Base-by-base conservation (phyloP, 2,113 vertebrate genomes). In the Morphnarchus princeps region DNA sequence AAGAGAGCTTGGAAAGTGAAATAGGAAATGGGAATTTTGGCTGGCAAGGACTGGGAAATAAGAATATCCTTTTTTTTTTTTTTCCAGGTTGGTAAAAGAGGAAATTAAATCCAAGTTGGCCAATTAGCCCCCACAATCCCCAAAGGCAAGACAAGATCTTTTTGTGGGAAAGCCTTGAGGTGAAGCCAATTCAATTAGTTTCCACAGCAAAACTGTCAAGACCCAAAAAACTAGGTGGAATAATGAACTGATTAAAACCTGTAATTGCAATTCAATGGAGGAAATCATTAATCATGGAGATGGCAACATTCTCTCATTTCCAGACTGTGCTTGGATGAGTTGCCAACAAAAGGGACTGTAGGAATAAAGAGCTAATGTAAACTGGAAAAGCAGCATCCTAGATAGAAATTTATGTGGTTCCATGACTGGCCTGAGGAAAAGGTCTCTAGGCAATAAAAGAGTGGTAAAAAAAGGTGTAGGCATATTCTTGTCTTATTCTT, bases 191-290 rank as follows among this genome's bases (percentile, higher is more conserved):
- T 97, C 97, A 98, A 98, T 98, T 98, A 98, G 89, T 97, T 97
- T 97, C 92, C 88, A 91, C 72, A 13, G 94, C 54, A 78, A 92
- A 98, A 96, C 96, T 96, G 94, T 97, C 95, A 98, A 95, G 95
- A 95, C 93, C 86, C 94, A 62, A 96, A 98, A 97, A 97, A 87
- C 94, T 94, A 96, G 86, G 86, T 97, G 94, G 94, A 98, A 98
- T 97, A 98, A 98, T 97, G 97, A 98, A 96, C 97, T 97, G 97
- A 98, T 98, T 98, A 98, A 98, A 97, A 96, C 84, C 89, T 96
- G 93, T 97, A 96, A 98, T 97, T 98, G 97, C 89, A 97, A 94
- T 96, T 97, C 97, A 95, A 80, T 92, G 95, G 96, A 97, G 95
- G 91, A 97, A 97, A 96, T 77, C 70, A 96, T 98, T 97, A 94